Evolutionary conservation across 1,140 invertebrate genomes (phyloP).

Genomic region (Drosophila repleta): DNA sequence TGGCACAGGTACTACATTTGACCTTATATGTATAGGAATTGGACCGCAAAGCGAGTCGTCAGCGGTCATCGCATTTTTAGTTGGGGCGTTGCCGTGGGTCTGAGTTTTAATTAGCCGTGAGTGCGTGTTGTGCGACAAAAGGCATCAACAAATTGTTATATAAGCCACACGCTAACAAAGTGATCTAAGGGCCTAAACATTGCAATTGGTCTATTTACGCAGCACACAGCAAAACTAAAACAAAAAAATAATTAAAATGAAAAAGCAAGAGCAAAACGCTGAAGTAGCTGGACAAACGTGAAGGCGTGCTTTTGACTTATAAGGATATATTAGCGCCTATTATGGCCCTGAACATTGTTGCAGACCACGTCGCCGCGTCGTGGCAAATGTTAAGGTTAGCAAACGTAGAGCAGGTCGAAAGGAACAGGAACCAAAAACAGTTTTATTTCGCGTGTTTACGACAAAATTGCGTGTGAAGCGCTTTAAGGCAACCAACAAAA

Average conservation of each 20-base stretch:
- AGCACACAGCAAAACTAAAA: constrained; percentile 29
- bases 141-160: constrained; percentile 77
- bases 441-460: constrained; percentile 75
- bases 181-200: constrained; percentile 72
- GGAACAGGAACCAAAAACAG: constrained; percentile 36
- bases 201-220: constrained; percentile 51
- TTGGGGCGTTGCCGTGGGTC: constrained; percentile 60
- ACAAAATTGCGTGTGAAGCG: constrained; percentile 60
- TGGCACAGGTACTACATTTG: not conserved
- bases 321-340: constrained; percentile 42
- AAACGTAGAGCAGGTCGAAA: constrained; percentile 4
- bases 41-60: constrained; percentile 3
- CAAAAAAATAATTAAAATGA: constrained; percentile 25
- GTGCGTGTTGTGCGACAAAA: constrained; percentile 69
- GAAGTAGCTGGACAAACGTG: constrained; percentile 44
- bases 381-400: constrained; percentile 68
- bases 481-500: constrained; percentile 17
- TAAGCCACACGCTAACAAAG: constrained; percentile 73
- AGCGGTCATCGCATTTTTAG: constrained; percentile 31
- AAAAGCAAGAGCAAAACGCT: constrained; percentile 23
- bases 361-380: constrained; percentile 19
- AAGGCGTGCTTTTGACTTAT: constrained; percentile 18
- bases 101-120: constrained; percentile 78
- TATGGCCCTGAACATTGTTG: constrained; percentile 42
- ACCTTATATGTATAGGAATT: not conserved